Evolutionary conservation across 1,140 invertebrate genomes (phyloP), one percentile per base, ranked within the genome.

Genomic region (Ylistrum balloti): DNA sequence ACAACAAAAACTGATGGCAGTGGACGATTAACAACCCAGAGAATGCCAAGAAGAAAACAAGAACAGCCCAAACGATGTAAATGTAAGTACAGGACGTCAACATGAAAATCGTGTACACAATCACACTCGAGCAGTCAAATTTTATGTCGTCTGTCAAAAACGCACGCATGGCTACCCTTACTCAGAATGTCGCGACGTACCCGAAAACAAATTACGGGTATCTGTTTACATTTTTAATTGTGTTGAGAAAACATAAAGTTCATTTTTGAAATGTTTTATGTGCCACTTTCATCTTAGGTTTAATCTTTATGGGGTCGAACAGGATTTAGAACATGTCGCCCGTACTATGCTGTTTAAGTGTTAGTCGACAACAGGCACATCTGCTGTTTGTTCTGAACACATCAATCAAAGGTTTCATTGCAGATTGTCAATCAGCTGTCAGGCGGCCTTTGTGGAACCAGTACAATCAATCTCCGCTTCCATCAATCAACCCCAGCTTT

Each of bases 61-160:
- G 96, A 97, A 94, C 97, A 97, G 94, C 97, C 97, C 33, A 97
- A 97, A 95, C 96, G 97, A 93, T 97, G 97, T 96, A 97, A 97
- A 97, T 97, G 97, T 97, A 97, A 97, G 97, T 96, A 89, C 17
- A 86, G 86, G 45, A 28, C 56, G 33, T 56, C 56, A 74, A 87
- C 35, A 33, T 87, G 33, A 45, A 34, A 74, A 17, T 74, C 56
- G 56, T 33, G 86, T 87, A 87, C 34, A 45, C 86, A 87, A 74
- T 90, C 85, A 15, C 38, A 56, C 20, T 45, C 22, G 32, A 87
- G 34, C 34, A 38, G 33, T 35, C 32, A 88, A 20, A 34, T 74
- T 89, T 86, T 74, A 88, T 86, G 93, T 91, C 91, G 91, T 92
- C 91, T 92, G 91, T 89, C 88, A 92, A 35, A 85, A 85, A 38